phyloP scores from a whole-genome alignment of 1,140 invertebrate genomes.

The Portunus trituberculatus region DNA sequence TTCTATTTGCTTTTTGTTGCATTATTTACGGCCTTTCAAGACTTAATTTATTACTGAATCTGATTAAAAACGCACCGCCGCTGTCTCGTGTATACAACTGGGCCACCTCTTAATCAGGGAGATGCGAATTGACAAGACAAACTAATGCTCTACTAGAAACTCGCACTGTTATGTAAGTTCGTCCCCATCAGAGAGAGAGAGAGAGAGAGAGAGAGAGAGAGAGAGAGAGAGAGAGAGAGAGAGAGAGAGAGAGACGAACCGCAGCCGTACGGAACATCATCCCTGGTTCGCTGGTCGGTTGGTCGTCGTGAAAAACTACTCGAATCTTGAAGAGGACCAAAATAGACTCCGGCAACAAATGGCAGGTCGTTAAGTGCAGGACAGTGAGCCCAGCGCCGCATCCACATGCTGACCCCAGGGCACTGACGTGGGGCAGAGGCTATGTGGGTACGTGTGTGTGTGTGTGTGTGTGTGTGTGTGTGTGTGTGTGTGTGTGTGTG shows the following conservation, averaged over 20 bases:
- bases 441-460: conserved; percentile 25
- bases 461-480: not conserved
- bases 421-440: not conserved
- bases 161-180: not conserved
- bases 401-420: not conserved
- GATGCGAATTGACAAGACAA: not conserved
- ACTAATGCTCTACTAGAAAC: not conserved
- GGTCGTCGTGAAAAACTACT: not conserved
- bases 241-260: too few species aligned
- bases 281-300: not conserved
- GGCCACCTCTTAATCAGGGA: not conserved
- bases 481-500: conserved; percentile 34
- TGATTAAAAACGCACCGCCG: not conserved
- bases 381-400: not conserved
- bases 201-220: not conserved
- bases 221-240: not conserved
- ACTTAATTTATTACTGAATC: conserved; percentile 14
- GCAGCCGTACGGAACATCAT: not conserved
- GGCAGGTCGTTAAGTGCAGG: not conserved
- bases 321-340: not conserved
- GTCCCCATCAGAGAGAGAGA: not conserved
- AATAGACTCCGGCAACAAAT: not conserved
- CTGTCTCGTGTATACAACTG: not conserved
- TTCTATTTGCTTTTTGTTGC: conserved; percentile 4
- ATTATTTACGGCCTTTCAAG: conserved; percentile 8